Percentiles rank a stretch among this genome's conserved stretches.
Conservation (phyloP, 2,113 vertebrate genomes). For the Apaloderma vittatum region DNA sequence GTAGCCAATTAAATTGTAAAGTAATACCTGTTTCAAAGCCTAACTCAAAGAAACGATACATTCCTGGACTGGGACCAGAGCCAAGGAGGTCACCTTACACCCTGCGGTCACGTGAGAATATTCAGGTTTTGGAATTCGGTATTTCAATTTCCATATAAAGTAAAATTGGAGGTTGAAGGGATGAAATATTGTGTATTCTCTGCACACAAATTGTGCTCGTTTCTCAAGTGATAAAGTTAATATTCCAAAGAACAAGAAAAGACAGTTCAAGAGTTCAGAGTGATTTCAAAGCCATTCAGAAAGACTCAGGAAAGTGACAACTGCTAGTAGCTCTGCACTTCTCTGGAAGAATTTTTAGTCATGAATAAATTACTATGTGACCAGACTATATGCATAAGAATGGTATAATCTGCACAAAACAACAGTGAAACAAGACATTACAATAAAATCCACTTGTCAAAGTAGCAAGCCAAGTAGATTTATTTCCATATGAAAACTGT, state of each 20-base stretch:
- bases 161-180: neutral
- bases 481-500: conserved; percentile 13
- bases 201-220: neutral
- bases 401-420: neutral
- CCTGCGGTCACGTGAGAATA: neutral
- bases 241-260: neutral
- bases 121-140: neutral
- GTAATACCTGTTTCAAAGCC: conserved; percentile 72
- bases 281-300: conserved; percentile 6
- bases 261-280: conserved; percentile 20
- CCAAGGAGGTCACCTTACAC: conserved; percentile 67
- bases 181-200: neutral
- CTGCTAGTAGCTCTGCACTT: neutral
- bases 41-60: conserved; percentile 65
- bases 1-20: conserved; percentile 79
- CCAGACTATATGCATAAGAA: conserved; percentile 18
- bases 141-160: conserved; percentile 25
- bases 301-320: neutral
- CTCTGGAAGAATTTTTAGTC: neutral
- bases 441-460: neutral
- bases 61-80: conserved; percentile 51
- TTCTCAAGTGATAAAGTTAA: conserved; percentile 20
- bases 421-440: neutral
- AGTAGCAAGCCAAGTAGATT: neutral
- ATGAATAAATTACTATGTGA: conserved; percentile 13